Percentiles rank a stretch among this genome's conserved stretches.
Conservation (phyloP, 1,140 invertebrate species). For the Bombus sibiricus region DNA sequence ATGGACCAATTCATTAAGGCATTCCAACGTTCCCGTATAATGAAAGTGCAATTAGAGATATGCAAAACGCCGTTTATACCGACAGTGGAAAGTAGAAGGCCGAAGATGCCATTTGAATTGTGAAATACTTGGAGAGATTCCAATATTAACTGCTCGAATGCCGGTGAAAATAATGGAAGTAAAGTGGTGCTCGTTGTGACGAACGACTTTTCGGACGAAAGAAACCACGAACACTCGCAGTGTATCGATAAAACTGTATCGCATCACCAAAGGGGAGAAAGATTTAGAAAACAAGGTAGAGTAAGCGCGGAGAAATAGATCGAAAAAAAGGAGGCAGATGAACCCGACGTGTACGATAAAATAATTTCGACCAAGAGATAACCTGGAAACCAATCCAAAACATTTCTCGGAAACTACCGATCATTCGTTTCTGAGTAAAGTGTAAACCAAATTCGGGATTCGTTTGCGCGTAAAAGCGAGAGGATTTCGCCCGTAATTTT, state of each 20-base stretch:
- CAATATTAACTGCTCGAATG: slow-evolving; percentile 70
- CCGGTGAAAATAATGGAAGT: slow-evolving; percentile 66
- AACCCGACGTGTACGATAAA: slow-evolving; percentile 14
- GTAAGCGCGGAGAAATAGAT: not conserved
- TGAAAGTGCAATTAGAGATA: slow-evolving; percentile 73
- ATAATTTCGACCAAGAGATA: slow-evolving; percentile 35
- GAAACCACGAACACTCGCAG: not conserved
- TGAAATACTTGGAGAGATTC: slow-evolving; percentile 72
- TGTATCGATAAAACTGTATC: slow-evolving; percentile 56
- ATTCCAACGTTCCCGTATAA: slow-evolving; percentile 65
- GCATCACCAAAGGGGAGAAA: not conserved
- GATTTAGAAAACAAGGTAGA: not conserved
- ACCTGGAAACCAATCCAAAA: slow-evolving; percentile 35
- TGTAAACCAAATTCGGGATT: slow-evolving; percentile 33
- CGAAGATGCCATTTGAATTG: slow-evolving; percentile 71
- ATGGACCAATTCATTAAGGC: slow-evolving; percentile 69
- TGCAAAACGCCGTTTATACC: slow-evolving; percentile 72
- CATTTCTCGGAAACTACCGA: slow-evolving; percentile 4
- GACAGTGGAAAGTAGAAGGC: slow-evolving; percentile 48
- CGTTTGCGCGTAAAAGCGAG: slow-evolving; percentile 17
- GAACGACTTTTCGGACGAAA: slow-evolving; percentile 26
- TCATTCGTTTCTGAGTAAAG: slow-evolving; percentile 15
- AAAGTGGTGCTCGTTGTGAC: slow-evolving; percentile 51
- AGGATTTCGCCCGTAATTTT: not conserved
- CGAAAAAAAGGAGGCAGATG: too few species aligned